Evolutionary conservation across 2,797 vertebrate genomes (phyloP), one percentile per base, ranked within the genome.

Genomic region (Tokudaia tokunoshimensis): DNA sequence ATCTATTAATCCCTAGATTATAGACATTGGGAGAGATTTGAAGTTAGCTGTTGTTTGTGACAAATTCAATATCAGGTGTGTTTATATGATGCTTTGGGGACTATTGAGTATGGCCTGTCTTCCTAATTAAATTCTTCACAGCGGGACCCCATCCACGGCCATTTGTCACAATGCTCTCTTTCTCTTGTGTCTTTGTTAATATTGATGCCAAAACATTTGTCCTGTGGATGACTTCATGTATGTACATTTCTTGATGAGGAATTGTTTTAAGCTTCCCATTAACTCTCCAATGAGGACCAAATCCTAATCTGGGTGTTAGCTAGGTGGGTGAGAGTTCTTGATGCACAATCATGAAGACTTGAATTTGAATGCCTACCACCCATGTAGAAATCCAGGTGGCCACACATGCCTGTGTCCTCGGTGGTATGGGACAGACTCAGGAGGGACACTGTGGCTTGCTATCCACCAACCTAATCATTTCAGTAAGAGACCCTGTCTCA

Each of bases 11-110:
- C 63, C 10, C 72, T 67, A 12, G 47, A 44, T 88, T 80, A 50
- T 3, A 76, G 84, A 91, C 26, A 4, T 1, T 76, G 52, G 29
- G 41, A n/a, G 70, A 84, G 34, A 55, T 80, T 24, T 34, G 83
- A 87, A 70, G 7, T 67, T 70, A 67, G 86, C 81, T 63, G 55
- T 34, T 84, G 15, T 52, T 92, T 76, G 76, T 96, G 65, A 84
- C 80, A 88, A 96, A 89, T 82, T 82, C 78, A 41, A 3, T 1
- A 6, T 65, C 63, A 57, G 44, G 9, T 91, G 47, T 85, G 19
- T 87, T 63, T 20, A 3, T 31, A 1, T 20, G 41, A 80, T 65
- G 34, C 29, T 47, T 57, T 52, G 12, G 34, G 85, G 57, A 44
- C 34, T 55, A 65, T 29, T 57, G 59, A 15, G 12, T 52, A 14